phyloP scores from a whole-genome alignment of 2,888 invertebrate genomes.

The Agriotes lineatus region DNA sequence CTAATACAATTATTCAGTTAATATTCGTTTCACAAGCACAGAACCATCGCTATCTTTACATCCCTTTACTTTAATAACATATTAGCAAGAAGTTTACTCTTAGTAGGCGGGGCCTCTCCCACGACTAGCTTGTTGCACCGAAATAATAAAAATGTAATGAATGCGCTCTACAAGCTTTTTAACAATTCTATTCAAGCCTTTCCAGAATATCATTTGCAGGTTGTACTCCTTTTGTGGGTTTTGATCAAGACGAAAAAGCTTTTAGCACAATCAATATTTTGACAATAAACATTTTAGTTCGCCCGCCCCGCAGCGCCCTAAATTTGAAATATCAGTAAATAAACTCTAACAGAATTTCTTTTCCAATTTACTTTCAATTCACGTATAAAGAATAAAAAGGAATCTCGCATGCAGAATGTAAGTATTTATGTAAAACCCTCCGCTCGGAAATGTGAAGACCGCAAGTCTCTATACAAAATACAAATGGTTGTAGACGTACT shows the following conservation, averaged over 20 bases:
- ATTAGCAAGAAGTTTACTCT: no score
- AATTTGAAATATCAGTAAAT: constrained; percentile 44
- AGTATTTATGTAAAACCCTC: constrained; percentile 56
- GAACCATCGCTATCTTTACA: no score
- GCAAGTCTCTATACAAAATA: constrained; percentile 50
- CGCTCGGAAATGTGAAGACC: constrained; percentile 49
- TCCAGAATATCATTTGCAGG: not conserved
- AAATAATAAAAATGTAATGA: no score
- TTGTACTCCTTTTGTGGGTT: not conserved
- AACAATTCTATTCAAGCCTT: no score
- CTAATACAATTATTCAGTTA: no score
- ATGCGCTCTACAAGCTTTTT: no score
- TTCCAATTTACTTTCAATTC: constrained; percentile 53
- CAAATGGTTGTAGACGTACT: constrained; percentile 46
- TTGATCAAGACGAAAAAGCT: constrained; percentile 20
- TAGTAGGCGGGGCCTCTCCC: no score
- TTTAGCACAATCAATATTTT: constrained; percentile 37
- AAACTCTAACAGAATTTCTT: constrained; percentile 51
- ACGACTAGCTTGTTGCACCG: no score
- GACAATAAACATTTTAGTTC: constrained; percentile 37
- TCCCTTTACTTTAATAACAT: no score
- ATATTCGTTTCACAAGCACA: no score
- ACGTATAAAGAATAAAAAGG: constrained; percentile 56
- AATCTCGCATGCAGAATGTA: constrained; percentile 54
- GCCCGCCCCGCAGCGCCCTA: constrained; percentile 26